A percentile compares a stretch with the other conserved stretches of the same genome.
These are phyloP conservation scores for Trissolcus brochymenae DNA, from an alignment of 2,888 invertebrate genomes.

Conservation along the genomic window DNA sequence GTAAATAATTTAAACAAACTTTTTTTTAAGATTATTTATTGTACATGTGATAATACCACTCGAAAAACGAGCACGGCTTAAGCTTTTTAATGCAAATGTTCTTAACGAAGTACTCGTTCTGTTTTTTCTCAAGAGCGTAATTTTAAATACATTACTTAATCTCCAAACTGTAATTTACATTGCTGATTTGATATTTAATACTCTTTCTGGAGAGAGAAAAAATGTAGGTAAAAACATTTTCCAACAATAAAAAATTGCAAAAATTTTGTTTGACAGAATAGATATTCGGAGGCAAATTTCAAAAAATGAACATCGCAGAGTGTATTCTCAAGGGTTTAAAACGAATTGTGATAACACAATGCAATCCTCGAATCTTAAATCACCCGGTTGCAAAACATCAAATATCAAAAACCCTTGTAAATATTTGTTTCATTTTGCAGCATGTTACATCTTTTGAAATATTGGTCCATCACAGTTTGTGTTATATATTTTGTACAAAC, in stretches of 20 bases:
- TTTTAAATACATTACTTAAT: constrained; percentile 3
- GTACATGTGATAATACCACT: constrained; percentile 1
- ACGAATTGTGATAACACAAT: no score
- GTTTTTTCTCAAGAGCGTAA: constrained; percentile 9
- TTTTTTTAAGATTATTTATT: background rate
- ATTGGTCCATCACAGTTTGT: background rate
- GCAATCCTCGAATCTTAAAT: no score
- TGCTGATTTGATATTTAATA: background rate
- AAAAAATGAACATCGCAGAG: no score
- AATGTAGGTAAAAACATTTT: no score
- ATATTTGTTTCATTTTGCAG: background rate
- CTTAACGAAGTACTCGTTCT: constrained; percentile 7
- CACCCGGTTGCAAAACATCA: no score
- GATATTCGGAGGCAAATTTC: no score
- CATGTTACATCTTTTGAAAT: background rate
- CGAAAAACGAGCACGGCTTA: background rate
- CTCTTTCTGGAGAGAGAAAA: no score
- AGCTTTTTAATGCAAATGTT: constrained; percentile 3
- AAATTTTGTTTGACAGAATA: no score
- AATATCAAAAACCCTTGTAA: no score
- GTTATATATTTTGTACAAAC: constrained; percentile 21
- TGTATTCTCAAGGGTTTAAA: no score
- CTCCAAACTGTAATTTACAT: background rate
- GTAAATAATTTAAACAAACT: no score
- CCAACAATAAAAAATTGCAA: no score